Evolutionary conservation across 2,888 invertebrate genomes (phyloP).

Genomic region (Amblyjoppa proteus): DNA sequence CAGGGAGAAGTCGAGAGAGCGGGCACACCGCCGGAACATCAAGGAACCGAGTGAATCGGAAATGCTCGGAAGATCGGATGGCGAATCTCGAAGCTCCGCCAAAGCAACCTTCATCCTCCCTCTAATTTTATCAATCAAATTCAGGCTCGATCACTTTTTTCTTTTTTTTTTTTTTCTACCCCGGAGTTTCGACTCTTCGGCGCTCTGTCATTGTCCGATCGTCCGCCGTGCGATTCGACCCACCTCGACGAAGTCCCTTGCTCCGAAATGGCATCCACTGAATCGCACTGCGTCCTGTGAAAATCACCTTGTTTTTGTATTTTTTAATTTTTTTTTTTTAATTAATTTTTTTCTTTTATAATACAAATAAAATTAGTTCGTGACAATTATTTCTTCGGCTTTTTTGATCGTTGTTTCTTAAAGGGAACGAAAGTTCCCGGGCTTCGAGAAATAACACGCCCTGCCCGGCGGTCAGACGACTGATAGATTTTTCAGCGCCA

Average conservation of each 20-base stretch:
- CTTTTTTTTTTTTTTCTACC: neutral
- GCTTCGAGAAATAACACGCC: too few species aligned
- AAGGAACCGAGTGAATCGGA: constrained; percentile 50
- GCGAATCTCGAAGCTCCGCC: neutral
- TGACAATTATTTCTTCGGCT: neutral
- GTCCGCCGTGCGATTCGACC: neutral
- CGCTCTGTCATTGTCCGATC: neutral
- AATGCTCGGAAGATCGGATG: neutral
- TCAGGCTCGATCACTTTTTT: neutral
- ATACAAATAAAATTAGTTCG: neutral
- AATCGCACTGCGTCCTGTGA: neutral
- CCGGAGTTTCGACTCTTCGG: neutral
- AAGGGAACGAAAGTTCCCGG: too few species aligned
- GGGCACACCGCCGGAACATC: constrained; percentile 56
- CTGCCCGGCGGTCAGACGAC: constrained; percentile 8
- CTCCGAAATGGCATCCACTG: neutral
- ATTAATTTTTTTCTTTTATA: too few species aligned
- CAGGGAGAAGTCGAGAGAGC: constrained; percentile 43
- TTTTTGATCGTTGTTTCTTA: neutral
- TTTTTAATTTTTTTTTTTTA: too few species aligned
- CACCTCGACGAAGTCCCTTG: neutral
- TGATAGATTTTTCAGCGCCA: constrained; percentile 47
- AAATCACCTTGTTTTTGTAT: neutral
- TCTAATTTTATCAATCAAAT: neutral
- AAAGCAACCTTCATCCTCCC: neutral